These are phyloP conservation scores for Zaprionus bogoriensis DNA, from an alignment of 2,888 invertebrate species.

Conservation along the genomic window DNA sequence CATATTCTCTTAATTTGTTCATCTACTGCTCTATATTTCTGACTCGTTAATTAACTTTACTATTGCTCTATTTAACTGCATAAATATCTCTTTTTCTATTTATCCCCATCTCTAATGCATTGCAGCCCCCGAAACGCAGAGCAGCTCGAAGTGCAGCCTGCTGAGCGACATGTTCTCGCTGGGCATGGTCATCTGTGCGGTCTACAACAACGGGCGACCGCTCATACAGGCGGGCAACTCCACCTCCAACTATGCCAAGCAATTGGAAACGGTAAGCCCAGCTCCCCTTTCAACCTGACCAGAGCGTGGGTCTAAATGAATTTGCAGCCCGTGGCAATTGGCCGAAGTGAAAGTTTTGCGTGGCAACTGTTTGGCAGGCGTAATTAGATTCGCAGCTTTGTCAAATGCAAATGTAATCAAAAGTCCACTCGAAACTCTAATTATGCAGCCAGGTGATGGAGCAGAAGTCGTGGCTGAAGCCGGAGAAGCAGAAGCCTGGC, in stretches of 20 bases:
- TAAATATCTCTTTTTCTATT: no score
- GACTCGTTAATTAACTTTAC: no score
- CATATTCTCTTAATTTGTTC: no score
- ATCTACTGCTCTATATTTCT: no score
- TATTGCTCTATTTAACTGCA: no score
- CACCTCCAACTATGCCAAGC: slow-evolving; percentile 93
- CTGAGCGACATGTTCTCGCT: slow-evolving; percentile 98
- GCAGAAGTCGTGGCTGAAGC: slow-evolving; percentile 8
- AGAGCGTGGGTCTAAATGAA: slow-evolving; percentile 53
- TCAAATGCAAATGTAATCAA: slow-evolving; percentile 80
- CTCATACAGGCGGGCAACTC: slow-evolving; percentile 96
- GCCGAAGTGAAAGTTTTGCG: slow-evolving; percentile 51
- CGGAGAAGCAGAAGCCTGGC: neutral
- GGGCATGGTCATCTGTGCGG: slow-evolving; percentile 95
- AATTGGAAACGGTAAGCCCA: slow-evolving; percentile 92
- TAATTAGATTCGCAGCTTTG: slow-evolving; percentile 74
- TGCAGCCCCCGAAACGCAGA: slow-evolving; percentile 95
- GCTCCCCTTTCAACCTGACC: neutral
- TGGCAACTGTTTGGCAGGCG: slow-evolving; percentile 65
- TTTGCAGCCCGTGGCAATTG: slow-evolving; percentile 40
- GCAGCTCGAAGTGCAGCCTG: slow-evolving; percentile 90
- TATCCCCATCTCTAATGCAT: neutral
- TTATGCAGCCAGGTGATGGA: slow-evolving; percentile 75
- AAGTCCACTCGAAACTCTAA: slow-evolving; percentile 77
- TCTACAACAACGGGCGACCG: slow-evolving; percentile 95